Evolutionary conservation across 2,113 vertebrate species (phyloP).

Genomic region (Platichthys stellatus): DNA sequence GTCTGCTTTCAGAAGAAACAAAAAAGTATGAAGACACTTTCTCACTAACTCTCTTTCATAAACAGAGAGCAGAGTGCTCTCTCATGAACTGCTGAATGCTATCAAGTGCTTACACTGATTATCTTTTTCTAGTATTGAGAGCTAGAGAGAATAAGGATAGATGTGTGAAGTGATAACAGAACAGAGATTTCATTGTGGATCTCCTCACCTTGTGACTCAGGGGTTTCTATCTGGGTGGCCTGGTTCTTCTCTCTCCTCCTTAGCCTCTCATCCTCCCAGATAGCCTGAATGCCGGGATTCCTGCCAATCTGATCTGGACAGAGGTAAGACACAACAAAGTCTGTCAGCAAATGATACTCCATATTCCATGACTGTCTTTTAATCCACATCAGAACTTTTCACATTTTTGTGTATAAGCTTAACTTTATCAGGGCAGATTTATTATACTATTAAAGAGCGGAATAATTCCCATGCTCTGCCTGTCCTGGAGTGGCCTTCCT

Average conservation of each 20-base stretch:
- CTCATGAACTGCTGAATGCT: too few relatives aligned
- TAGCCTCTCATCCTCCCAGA: conserved; percentile 99
- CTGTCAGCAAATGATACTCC: conserved; percentile 8
- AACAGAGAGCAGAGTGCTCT: too few relatives aligned
- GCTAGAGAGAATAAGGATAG: background rate
- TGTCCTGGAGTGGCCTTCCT: conserved; percentile 15
- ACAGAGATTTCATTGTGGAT: background rate
- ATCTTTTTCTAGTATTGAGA: too few relatives aligned
- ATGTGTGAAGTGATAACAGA: background rate
- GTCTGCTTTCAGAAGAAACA: too few relatives aligned
- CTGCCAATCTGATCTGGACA: conserved; percentile 91
- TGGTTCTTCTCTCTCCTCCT: conserved; percentile 89
- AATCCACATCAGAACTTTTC: background rate
- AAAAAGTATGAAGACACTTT: too few relatives aligned
- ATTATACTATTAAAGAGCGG: too few relatives aligned
- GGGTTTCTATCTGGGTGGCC: conserved; percentile 88
- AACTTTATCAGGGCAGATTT: too few relatives aligned
- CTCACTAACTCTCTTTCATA: too few relatives aligned
- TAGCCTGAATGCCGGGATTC: conserved; percentile 95
- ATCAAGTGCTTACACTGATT: too few relatives aligned
- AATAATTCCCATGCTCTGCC: too few relatives aligned
- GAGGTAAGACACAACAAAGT: conserved; percentile 31
- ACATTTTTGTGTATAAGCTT: background rate
- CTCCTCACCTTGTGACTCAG: conserved; percentile 91
- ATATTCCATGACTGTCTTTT: background rate